Percentiles rank a stretch among this genome's conserved stretches.
These are phyloP conservation scores for Drosophila navojoa DNA, from an alignment of 1,140 invertebrate genomes.

Conservation along the genomic window DNA sequence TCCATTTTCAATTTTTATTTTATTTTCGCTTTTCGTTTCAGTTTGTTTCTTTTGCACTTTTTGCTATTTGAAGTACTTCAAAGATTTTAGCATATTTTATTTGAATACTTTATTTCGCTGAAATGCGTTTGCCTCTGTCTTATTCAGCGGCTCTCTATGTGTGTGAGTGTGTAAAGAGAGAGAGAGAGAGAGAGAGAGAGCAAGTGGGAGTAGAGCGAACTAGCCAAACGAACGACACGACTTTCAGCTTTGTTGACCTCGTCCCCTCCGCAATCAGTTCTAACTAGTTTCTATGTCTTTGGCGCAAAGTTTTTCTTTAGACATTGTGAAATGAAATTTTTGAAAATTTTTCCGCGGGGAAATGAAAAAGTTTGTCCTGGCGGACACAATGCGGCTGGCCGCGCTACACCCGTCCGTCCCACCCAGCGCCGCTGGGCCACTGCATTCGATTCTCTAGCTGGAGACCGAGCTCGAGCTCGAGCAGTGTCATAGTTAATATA, in stretches of 20 bases:
- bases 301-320: constrained; percentile 73
- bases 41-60: constrained; percentile 58
- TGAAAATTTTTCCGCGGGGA: constrained; percentile 82
- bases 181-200: neutral
- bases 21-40: constrained; percentile 53
- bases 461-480: constrained; percentile 12
- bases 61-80: constrained; percentile 80
- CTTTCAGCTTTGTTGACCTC: constrained; percentile 72
- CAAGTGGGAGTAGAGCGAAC: constrained; percentile 13
- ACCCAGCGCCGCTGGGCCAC: neutral
- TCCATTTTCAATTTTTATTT: constrained; percentile 25
- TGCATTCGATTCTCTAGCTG: constrained; percentile 28
- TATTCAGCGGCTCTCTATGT: constrained; percentile 24
- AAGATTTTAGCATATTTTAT: constrained; percentile 83
- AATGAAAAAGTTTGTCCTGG: constrained; percentile 78
- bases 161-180: constrained; percentile 14
- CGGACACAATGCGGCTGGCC: constrained; percentile 76
- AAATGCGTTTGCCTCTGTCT: constrained; percentile 59
- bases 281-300: constrained; percentile 81
- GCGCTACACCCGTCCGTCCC: constrained; percentile 7
- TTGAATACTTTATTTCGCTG: constrained; percentile 81
- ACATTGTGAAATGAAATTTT: constrained; percentile 81
- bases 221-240: constrained; percentile 63
- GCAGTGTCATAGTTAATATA: constrained; percentile 71
- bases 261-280: constrained; percentile 37